A percentile compares a stretch with the other conserved stretches of the same genome.
Conservation (phyloP, 2,888 invertebrate species). For the Pristionchus exspectatus region DNA sequence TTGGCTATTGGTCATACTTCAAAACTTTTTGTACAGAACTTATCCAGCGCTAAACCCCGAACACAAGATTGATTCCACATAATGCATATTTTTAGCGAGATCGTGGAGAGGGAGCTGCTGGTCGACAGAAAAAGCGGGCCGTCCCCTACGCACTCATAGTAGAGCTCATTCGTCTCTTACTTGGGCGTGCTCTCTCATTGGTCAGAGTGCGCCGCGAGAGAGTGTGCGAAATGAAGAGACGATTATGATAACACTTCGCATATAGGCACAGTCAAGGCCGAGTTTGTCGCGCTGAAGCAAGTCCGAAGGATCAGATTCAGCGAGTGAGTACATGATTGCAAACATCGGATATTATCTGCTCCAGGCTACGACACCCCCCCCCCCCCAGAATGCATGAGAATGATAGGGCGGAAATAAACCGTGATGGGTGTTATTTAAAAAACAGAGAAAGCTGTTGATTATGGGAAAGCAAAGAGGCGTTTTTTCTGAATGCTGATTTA, state of each 20-base stretch:
- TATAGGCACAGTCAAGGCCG: constrained; percentile 73
- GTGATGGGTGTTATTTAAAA: no score
- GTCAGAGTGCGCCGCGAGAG: no score
- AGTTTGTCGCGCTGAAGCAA: constrained; percentile 70
- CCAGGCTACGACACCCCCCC: no score
- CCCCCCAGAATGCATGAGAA: no score
- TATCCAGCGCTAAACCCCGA: no score
- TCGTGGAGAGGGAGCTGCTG: neutral
- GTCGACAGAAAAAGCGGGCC: constrained; percentile 31
- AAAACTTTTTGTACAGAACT: no score
- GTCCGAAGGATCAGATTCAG: constrained; percentile 68
- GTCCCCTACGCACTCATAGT: constrained; percentile 67
- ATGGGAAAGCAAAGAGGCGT: no score
- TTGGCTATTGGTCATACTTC: no score
- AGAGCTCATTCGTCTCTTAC: no score
- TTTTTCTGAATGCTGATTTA: neutral
- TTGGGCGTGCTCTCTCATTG: neutral
- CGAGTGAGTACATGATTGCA: constrained; percentile 58
- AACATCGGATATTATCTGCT: no score
- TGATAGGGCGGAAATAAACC: no score
- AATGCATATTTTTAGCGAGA: neutral
- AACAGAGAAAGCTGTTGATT: no score
- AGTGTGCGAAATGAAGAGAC: neutral
- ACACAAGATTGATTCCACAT: neutral
- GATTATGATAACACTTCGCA: neutral